These are phyloP conservation scores for Rhinatrema bivittatum DNA, from an alignment of 2,797 vertebrate genomes.

Conservation along the genomic window DNA sequence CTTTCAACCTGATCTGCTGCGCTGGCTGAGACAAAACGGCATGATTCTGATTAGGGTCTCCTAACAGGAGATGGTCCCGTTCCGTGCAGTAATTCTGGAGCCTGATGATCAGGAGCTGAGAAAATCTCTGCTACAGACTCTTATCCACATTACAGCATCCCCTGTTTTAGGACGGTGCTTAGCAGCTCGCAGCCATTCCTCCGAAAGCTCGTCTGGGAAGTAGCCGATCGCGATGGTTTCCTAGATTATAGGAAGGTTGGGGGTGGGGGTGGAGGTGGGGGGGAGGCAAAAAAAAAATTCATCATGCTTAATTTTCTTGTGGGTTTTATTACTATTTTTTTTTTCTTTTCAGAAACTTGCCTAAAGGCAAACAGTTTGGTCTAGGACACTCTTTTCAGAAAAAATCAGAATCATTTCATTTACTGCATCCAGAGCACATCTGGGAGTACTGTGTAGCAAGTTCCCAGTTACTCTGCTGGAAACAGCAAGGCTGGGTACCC, in stretches of 20 bases:
- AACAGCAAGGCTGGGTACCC: too few relatives aligned
- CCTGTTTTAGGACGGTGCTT: background rate
- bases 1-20: background rate
- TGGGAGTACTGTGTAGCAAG: too few relatives aligned
- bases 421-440: too few relatives aligned
- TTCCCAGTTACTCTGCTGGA: too few relatives aligned
- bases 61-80: background rate
- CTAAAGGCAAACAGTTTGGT: conserved; percentile 4
- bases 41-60: background rate
- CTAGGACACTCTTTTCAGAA: too few relatives aligned
- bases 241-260: too few relatives aligned
- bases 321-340: too few relatives aligned
- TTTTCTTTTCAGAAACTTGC: background rate
- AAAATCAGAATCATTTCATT: too few relatives aligned
- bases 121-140: background rate
- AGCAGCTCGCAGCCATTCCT: conserved; percentile 15
- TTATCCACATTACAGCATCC: background rate
- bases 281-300: too few relatives aligned
- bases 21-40: background rate
- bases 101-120: background rate
- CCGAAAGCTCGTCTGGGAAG: conserved; percentile 8
- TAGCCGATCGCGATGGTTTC: too few relatives aligned
- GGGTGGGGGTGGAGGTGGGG: background rate
- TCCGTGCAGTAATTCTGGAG: background rate
- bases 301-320: background rate